These are phyloP conservation scores for Tetraneura akinire DNA, from an alignment of 1,140 invertebrate genomes.

Conservation along the genomic window DNA sequence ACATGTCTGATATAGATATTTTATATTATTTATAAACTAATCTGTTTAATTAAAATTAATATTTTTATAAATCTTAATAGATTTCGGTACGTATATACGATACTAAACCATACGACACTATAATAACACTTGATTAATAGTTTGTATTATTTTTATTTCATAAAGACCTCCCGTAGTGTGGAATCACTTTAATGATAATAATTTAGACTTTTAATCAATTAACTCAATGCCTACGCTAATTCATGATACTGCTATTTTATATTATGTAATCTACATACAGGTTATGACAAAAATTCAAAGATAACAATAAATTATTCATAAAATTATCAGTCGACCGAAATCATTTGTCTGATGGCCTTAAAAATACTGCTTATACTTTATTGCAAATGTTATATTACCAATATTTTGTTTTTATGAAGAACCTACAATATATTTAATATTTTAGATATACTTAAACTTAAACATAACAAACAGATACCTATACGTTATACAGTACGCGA, in stretches of 20 bases:
- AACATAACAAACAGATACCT: neutral
- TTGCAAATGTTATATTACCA: neutral
- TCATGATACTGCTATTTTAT: constrained; percentile 5
- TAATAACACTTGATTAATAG: constrained; percentile 3
- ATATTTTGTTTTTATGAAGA: neutral
- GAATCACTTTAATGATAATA: neutral
- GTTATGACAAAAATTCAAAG: neutral
- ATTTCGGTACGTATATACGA: neutral
- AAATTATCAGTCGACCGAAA: neutral
- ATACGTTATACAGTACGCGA: neutral
- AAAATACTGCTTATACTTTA: too few species aligned
- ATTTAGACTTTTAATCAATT: constrained; percentile 14
- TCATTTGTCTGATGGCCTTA: neutral
- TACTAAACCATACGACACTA: neutral
- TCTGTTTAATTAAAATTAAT: too few species aligned
- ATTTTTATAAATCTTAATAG: too few species aligned
- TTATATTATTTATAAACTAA: too few species aligned
- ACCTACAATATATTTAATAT: neutral
- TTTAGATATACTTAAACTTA: neutral
- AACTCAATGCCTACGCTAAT: constrained; percentile 1
- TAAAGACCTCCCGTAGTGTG: constrained; percentile 17
- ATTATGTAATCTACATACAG: too few species aligned
- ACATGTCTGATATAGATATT: too few species aligned
- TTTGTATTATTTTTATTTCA: constrained; percentile 6
- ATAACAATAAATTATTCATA: neutral